These are phyloP conservation scores for Halictus ligatus DNA, from an alignment of 2,888 invertebrate species.

Conservation along the genomic window DNA sequence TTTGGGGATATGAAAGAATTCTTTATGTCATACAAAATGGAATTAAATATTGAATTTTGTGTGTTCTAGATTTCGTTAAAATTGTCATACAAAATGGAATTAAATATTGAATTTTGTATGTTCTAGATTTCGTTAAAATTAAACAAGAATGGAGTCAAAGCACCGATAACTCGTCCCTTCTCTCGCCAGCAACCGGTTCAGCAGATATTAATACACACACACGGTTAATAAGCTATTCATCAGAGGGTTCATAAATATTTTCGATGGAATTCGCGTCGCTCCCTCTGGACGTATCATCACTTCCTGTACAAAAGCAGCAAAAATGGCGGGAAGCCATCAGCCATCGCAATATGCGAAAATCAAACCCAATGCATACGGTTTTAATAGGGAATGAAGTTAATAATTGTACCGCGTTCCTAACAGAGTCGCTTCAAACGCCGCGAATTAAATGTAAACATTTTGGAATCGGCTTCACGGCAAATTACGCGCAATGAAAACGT, in stretches of 20 bases:
- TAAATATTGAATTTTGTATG: too few relatives aligned
- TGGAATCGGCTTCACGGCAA: constrained; percentile 12
- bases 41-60: too few relatives aligned
- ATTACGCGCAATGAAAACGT: too few relatives aligned
- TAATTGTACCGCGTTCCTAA: background rate
- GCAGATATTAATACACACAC: background rate
- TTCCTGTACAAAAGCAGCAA: background rate
- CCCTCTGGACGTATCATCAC: constrained; percentile 5
- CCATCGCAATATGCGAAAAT: background rate
- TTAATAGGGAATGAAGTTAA: background rate
- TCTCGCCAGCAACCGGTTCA: background rate
- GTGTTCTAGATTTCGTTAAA: too few relatives aligned
- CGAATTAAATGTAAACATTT: constrained; percentile 24
- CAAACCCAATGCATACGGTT: background rate
- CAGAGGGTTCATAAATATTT: constrained; percentile 46
- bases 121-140: background rate
- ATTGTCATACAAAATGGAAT: background rate
- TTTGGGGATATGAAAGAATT: background rate
- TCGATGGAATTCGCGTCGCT: constrained; percentile 40
- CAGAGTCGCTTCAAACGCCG: background rate
- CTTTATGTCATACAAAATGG: background rate
- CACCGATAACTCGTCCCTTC: background rate
- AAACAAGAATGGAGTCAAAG: background rate
- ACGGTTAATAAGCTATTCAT: constrained; percentile 14
- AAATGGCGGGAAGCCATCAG: background rate